phyloP scores from a whole-genome alignment of 2,113 vertebrate genomes.

The Phodopus roborovskii region DNA sequence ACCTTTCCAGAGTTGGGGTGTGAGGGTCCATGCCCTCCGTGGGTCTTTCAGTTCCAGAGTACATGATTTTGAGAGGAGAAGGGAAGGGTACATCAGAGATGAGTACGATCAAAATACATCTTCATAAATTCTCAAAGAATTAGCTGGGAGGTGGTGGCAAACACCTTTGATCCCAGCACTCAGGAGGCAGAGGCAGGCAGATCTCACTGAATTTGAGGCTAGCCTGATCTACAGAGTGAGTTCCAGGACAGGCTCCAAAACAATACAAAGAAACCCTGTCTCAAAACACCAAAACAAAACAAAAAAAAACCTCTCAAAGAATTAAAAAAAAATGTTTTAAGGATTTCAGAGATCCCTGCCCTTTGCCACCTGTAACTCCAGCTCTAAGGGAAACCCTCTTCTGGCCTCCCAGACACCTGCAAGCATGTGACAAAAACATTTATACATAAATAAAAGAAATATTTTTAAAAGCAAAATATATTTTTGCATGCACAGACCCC shows the following conservation, averaged over 20 bases:
- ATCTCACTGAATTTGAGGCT: too few species aligned
- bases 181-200: too few species aligned
- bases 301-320: too few species aligned
- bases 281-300: too few species aligned
- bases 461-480: background rate
- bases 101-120: background rate
- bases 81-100: background rate
- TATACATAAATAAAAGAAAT: background rate
- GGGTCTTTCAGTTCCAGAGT: too few species aligned
- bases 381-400: background rate
- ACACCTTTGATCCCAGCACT: too few species aligned
- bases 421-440: background rate
- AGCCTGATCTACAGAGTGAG: too few species aligned
- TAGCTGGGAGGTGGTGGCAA: too few species aligned
- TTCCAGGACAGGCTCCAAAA: too few species aligned
- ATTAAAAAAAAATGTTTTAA: background rate
- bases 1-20: too few species aligned
- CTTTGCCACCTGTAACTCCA: background rate
- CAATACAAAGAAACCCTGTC: too few species aligned
- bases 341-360: background rate
- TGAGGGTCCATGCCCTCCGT: too few species aligned
- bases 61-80: background rate
- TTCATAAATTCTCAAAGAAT: background rate
- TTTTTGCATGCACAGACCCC: background rate
- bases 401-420: background rate